Evolutionary conservation across 1,140 invertebrate genomes (phyloP), one percentile per base, ranked within the genome.

Genomic region (Listronotus oregonensis): DNA sequence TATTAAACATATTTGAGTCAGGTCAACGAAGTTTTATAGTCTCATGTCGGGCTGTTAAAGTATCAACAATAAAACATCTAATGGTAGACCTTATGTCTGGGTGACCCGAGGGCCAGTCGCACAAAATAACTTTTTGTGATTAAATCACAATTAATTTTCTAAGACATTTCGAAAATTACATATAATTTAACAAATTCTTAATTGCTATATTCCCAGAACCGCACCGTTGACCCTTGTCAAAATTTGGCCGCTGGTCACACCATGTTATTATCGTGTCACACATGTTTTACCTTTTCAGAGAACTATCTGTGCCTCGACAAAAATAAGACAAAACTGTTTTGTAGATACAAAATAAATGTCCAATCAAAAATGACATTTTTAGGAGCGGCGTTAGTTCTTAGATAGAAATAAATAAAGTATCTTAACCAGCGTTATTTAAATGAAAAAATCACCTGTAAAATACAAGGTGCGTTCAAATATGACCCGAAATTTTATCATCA

Each of bases 151-250:
- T 72, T 70, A 68, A 72, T 66, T 66, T 66, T 66, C 64, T 52
- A 61, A 61, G 54, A 60, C 64, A 61, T 54, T 57, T 58, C 44
- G 58, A 64, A 72, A 72, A 72, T 72, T 71, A 72, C 63, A 71
- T 72, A 68, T 72, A 72, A 72, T 72, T 71, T 72, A 66, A 68
- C 69, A 72, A 72, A 71, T 71, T 69, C 66, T 71, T 71, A 71
- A 72, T 72, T 72, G 69, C 69, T 69, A 71, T 70, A 71, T 72
- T 72, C 71, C 61, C 34, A 71, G 71, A 65, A 72, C 60, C 46
- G 52, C 56, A 60, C 55, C 55, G 58, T 66, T 60, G 71, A 72
- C 71, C 71, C 69, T 71, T 72, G 71, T 72, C 71, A 72, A 68
- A 70, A 52, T 67, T 63, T 58, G 59, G 69, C 66, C 69, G 68